Percentiles rank a stretch among this genome's conserved stretches.
These are phyloP conservation scores for Nibea albiflora DNA, from an alignment of 2,113 vertebrate species.

Conservation along the genomic window DNA sequence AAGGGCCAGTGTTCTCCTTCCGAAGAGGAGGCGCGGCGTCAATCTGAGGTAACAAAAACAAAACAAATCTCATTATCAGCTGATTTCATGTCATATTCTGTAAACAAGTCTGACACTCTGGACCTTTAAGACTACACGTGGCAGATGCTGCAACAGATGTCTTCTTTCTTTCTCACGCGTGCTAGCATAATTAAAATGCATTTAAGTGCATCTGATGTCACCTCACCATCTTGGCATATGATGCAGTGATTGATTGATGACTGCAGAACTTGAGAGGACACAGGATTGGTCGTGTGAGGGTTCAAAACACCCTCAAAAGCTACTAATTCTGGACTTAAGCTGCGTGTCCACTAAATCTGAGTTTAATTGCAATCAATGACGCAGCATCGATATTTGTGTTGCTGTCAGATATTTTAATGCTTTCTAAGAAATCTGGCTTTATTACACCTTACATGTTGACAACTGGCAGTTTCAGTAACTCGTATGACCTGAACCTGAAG, in stretches of 20 bases:
- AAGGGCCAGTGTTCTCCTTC: too few species aligned
- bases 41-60: too few species aligned
- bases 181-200: too few species aligned
- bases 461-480: not conserved
- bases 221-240: not conserved
- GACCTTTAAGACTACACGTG: not conserved
- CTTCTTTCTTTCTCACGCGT: too few species aligned
- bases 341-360: not conserved
- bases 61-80: too few species aligned
- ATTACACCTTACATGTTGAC: not conserved
- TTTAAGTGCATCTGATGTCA: not conserved
- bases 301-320: not conserved
- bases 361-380: not conserved
- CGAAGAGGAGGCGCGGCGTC: too few species aligned
- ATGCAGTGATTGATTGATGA: not conserved
- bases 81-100: too few species aligned
- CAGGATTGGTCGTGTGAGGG: too few species aligned
- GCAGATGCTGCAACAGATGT: not conserved
- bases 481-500: not conserved
- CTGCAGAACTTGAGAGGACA: too few species aligned
- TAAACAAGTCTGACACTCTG: too few species aligned
- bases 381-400: not conserved
- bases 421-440: too few species aligned
- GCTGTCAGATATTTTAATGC: not conserved
- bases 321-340: not conserved